Evolutionary conservation across 53 echinoderm and acorn worm species (phyloP), one percentile per base, ranked within the genome.

Genomic region (Henricia sp.): DNA sequence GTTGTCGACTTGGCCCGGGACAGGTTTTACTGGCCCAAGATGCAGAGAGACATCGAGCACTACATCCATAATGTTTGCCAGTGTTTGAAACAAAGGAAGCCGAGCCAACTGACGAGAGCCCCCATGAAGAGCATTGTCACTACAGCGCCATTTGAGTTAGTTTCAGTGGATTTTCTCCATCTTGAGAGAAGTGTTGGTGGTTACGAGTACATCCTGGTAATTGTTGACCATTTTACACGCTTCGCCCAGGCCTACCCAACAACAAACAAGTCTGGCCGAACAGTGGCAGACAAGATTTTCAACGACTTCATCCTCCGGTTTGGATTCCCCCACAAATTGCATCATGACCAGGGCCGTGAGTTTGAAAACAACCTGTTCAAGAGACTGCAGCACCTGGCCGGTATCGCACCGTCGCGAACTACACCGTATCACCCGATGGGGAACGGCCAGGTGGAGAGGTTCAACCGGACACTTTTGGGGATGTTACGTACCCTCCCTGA

Each of bases 371-470:
- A 82, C n/a, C 51, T 92, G 19, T 92, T 92, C 42, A 43, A 67
- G 8, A 63, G 56, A 21, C 74, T 92, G 3, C 37, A 85, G 34
- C 17, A 86, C 37, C 46, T 62, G 1, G 14, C 67, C 21, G 82
- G 82, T 16, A 69, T 90, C 16, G 19, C 69, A 26, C 35, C 40
- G 4, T 93, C 90, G 33, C 32, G 88, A 0, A 90, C 93, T 8
- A 90, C 93, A 0, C 90, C 90, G 6, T 89, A 93, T 48, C 90
- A 93, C 68, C 90, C 93, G 24, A 83, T 87, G 65, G 93, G 89
- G 9, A 89, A 93, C 69, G 92, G 86, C 0, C 86, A 89, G 48
- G 89, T 85, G 1, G 92, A 89, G 42, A 9, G 92, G 3, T 86
- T 92, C 48, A 92, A 92, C 52, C 75, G 89, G 2, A 93, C 93